These are phyloP conservation scores for Symphodus melops DNA, from an alignment of 2,113 vertebrate species.

Conservation along the genomic window DNA sequence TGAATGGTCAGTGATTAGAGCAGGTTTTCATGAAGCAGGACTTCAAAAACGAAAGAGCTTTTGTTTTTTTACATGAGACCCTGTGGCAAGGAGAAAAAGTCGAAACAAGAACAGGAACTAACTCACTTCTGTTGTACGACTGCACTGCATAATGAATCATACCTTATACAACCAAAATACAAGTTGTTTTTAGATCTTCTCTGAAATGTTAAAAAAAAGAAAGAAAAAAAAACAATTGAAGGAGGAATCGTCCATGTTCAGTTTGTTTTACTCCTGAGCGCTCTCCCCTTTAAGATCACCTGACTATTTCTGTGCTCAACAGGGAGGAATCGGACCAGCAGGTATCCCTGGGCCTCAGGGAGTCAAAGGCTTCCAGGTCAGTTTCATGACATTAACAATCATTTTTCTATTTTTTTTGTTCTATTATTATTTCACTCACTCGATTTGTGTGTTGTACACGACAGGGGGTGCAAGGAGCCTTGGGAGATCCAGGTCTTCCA, in stretches of 20 bases:
- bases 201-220: background rate
- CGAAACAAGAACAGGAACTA: conserved; percentile 34
- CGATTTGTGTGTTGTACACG: conserved; percentile 11
- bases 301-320: conserved; percentile 57
- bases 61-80: conserved; percentile 59
- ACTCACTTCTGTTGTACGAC: background rate
- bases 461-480: conserved; percentile 90
- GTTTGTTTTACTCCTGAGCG: background rate
- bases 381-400: conserved; percentile 47
- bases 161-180: background rate
- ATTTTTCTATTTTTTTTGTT: background rate
- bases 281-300: conserved; percentile 8
- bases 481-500: conserved; percentile 91
- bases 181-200: conserved; percentile 4
- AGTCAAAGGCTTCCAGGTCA: conserved; percentile 92
- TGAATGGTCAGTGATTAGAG: conserved; percentile 32
- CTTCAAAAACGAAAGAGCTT: conserved; percentile 48
- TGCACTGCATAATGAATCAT: conserved; percentile 39
- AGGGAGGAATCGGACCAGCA: conserved; percentile 90
- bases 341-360: conserved; percentile 88
- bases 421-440: conserved; percentile 1
- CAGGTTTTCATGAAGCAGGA: conserved; percentile 40
- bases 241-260: background rate
- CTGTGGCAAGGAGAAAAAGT: conserved; percentile 1
- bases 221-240: background rate